Conservation (phyloP, 2,113 vertebrate genomes). For the Falco punctatus region DNA sequence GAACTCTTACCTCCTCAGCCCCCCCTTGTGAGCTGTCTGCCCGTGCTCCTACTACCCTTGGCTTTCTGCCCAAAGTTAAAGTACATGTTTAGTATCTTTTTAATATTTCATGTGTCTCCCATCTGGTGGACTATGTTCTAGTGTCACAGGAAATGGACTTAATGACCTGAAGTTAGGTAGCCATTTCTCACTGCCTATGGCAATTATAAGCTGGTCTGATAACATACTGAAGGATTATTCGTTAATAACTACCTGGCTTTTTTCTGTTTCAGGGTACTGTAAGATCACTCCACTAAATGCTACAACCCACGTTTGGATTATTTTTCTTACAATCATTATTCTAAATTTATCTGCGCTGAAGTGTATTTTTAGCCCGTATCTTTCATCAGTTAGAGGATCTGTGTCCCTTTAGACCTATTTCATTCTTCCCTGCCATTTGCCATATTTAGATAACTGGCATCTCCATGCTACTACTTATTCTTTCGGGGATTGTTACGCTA, state of each 20-base stretch:
- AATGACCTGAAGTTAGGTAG: background rate
- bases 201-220: background rate
- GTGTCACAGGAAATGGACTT: slow-evolving; percentile 21
- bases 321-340: slow-evolving; percentile 6
- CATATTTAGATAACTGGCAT: background rate
- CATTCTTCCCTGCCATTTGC: background rate
- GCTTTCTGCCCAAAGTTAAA: slow-evolving; percentile 2
- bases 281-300: background rate
- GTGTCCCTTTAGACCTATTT: slow-evolving; percentile 19
- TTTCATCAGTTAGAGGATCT: background rate
- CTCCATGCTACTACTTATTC: background rate
- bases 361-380: slow-evolving; percentile 8
- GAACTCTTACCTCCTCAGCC: background rate
- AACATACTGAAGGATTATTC: background rate
- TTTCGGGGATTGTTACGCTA: background rate
- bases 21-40: background rate
- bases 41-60: background rate
- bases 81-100: slow-evolving; percentile 1
- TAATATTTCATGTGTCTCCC: slow-evolving; percentile 24
- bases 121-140: background rate
- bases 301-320: background rate
- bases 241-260: background rate
- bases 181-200: background rate
- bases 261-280: background rate
- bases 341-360: slow-evolving; percentile 9